Conservation (phyloP, 2,888 invertebrate genomes). For the Eristalis tenax region DNA sequence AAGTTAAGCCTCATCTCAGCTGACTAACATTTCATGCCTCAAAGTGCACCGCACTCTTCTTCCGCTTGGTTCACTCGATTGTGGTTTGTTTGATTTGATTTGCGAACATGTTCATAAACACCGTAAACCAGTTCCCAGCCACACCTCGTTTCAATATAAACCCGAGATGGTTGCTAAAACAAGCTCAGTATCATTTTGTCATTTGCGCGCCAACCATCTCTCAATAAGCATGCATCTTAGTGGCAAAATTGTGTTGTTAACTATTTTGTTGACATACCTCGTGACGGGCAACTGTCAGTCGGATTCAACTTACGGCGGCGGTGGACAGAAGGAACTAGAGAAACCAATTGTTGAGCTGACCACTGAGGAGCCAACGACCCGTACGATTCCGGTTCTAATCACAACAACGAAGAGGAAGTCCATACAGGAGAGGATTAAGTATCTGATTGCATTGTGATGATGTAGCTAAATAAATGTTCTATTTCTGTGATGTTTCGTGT, state of each 20-base stretch:
- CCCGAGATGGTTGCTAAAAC: too few relatives aligned
- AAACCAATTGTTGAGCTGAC: slow-evolving; percentile 1
- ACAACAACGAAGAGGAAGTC: background rate
- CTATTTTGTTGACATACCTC: background rate
- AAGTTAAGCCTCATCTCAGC: too few relatives aligned
- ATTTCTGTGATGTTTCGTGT: background rate
- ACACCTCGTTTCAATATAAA: too few relatives aligned
- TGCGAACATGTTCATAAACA: too few relatives aligned
- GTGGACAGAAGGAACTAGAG: background rate
- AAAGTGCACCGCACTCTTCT: too few relatives aligned
- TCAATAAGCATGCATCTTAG: background rate
- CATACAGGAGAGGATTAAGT: background rate
- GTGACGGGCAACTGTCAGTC: background rate
- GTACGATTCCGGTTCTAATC: background rate
- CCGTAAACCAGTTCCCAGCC: too few relatives aligned
- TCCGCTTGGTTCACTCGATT: too few relatives aligned
- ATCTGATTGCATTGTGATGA: background rate
- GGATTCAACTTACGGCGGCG: too few relatives aligned
- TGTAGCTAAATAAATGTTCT: background rate
- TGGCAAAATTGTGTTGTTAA: background rate
- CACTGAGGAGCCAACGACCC: background rate
- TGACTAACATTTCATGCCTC: too few relatives aligned
- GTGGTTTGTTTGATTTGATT: too few relatives aligned
- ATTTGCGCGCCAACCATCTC: background rate
- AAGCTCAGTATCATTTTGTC: background rate